Evolutionary conservation across 2,888 invertebrate genomes (phyloP).

Genomic region (Sarcophaga caerulescens): DNA sequence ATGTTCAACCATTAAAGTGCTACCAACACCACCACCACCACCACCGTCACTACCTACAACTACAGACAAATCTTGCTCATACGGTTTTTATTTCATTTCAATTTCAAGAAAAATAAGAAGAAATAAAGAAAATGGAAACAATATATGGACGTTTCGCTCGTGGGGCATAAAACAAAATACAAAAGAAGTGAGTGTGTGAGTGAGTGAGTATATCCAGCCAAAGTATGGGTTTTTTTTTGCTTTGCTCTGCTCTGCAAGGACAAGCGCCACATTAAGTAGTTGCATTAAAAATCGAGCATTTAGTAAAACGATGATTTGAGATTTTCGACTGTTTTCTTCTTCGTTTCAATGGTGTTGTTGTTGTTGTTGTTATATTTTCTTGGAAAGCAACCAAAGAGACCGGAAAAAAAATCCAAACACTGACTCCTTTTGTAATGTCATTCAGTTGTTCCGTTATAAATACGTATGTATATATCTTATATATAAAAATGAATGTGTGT

Average conservation of each 20-base stretch:
- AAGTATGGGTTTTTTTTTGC: not conserved
- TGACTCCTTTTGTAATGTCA: conserved; percentile 21
- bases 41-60: conserved; percentile 1
- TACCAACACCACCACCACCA: conserved; percentile 36
- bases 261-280: conserved; percentile 70
- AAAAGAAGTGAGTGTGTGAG: not conserved
- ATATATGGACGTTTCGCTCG: too few species aligned
- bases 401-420: conserved; percentile 23
- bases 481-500: too few species aligned
- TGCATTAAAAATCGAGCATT: conserved; percentile 69
- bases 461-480: too few species aligned
- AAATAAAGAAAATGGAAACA: conserved; percentile 29
- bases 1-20: conserved; percentile 58
- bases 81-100: conserved; percentile 52
- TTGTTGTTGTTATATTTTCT: conserved; percentile 53
- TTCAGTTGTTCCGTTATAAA: not conserved
- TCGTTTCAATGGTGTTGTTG: conserved; percentile 24
- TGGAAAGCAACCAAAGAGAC: conserved; percentile 47
- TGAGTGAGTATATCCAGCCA: not conserved
- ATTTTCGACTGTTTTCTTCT: conserved; percentile 42
- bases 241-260: conserved; percentile 63
- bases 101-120: conserved; percentile 44
- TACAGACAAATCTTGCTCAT: conserved; percentile 57
- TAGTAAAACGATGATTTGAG: conserved; percentile 61
- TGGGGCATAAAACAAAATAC: conserved; percentile 56